Evolutionary conservation across 2,797 vertebrate species (phyloP).

Genomic region (Caiman crocodilus): DNA sequence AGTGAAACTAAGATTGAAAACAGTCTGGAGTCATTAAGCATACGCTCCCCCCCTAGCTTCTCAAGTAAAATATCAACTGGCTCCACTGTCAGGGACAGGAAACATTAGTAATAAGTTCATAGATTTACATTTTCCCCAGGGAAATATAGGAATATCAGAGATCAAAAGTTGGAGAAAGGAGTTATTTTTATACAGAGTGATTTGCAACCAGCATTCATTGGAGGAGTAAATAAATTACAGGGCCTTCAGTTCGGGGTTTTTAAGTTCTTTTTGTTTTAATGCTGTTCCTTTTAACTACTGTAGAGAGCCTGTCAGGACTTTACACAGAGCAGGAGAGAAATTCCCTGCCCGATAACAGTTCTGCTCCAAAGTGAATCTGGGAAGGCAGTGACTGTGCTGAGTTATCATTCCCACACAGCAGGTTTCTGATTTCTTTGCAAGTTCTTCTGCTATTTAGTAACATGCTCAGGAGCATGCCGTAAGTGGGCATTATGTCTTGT

Average conservation of each 20-base stretch:
- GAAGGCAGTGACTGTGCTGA: background rate
- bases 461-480: background rate
- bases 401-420: fast-evolving
- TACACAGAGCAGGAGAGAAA: slow-evolving; percentile 3
- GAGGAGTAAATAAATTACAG: slow-evolving; percentile 77
- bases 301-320: slow-evolving; percentile 49
- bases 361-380: background rate
- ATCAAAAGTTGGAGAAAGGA: slow-evolving; percentile 80
- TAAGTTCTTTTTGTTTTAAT: slow-evolving; percentile 65
- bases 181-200: slow-evolving; percentile 79
- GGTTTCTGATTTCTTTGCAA: background rate
- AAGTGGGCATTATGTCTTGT: background rate
- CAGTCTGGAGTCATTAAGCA: slow-evolving; percentile 78
- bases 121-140: slow-evolving; percentile 82
- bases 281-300: slow-evolving; percentile 62
- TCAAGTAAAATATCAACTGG: slow-evolving; percentile 81
- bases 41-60: slow-evolving; percentile 66
- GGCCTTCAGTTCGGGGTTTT: slow-evolving; percentile 68
- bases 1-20: slow-evolving; percentile 82
- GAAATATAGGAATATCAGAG: slow-evolving; percentile 79
- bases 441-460: background rate
- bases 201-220: slow-evolving; percentile 75
- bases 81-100: slow-evolving; percentile 83
- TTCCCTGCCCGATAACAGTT: background rate
- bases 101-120: slow-evolving; percentile 84